Conservation (phyloP, 2,113 vertebrate species). For the Sinocyclocheilus grahami region DNA sequence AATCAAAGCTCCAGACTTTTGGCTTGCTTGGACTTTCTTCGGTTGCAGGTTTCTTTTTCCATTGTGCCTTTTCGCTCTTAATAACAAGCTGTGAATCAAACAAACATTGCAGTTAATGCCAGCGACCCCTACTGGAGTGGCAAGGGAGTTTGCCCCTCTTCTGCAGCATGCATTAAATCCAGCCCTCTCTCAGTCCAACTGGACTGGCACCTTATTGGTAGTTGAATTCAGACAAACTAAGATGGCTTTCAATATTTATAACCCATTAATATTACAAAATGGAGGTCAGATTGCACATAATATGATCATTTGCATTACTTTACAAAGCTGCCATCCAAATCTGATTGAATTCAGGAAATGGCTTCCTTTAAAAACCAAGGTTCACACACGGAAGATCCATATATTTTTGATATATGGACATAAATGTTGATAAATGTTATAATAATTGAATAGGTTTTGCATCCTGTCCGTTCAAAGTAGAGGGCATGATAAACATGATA, state of each 20-base stretch:
- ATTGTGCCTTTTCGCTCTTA: constrained; percentile 69
- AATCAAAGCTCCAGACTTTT: constrained; percentile 76
- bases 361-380: constrained; percentile 19
- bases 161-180: constrained; percentile 62
- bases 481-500: not conserved
- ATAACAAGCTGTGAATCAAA: constrained; percentile 77
- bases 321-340: not conserved
- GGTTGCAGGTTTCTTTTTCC: constrained; percentile 65
- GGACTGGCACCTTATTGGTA: constrained; percentile 21
- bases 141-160: constrained; percentile 47
- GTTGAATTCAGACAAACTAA: constrained; percentile 13
- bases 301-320: not conserved
- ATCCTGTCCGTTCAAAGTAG: not conserved
- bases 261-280: constrained; percentile 8
- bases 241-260: not conserved
- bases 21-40: constrained; percentile 66
- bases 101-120: constrained; percentile 71
- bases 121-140: constrained; percentile 56
- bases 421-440: constrained; percentile 45
- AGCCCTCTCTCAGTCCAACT: constrained; percentile 49
- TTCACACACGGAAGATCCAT: constrained; percentile 46
- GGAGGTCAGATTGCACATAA: not conserved
- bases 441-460: not conserved
- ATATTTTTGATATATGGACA: constrained; percentile 44
- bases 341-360: constrained; percentile 17